Evolutionary conservation across 2,113 vertebrate genomes (phyloP), one percentile per base, ranked within the genome.

Genomic region (Aegotheles bennettii): DNA sequence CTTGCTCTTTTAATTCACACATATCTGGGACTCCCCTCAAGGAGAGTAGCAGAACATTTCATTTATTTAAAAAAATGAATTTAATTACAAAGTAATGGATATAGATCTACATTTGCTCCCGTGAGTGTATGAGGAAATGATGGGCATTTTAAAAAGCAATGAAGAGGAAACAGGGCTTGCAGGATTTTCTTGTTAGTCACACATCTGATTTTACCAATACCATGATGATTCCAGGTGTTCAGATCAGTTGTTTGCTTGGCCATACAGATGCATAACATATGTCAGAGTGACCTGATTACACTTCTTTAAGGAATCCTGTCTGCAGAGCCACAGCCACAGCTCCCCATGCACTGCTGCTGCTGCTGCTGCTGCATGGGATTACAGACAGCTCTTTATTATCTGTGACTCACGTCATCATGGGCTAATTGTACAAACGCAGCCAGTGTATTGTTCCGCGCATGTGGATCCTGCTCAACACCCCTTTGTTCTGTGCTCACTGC

Each of bases 361-460:
- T 64, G 43, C 29, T 71, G 26, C 42, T 45, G 29, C 54, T 84
- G 33, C 0, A 4, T 67, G 42, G 68, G 90, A 69, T 86, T 90
- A 92, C 91, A 93, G 76, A 71, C 51, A 75, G 60, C 65, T 61
- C 68, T 89, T 84, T 94, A 94, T 95, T 84, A 71, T 16, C 89
- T 1, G 0, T 89, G 89, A 36, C 38, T 91, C 81, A 82, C 1
- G 1, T 89, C 69, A 68, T 11, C 56, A 75, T 43, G 53, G 76
- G 60, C 64, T 79, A 71, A 82, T 56, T 84, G 73, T 59, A 60
- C 56, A 81, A 81, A 82, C 0, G 4, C 38, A 84, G 45, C 38
- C 89, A 81, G 28, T 33, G 84, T 47, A 43, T 81, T 87, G 47
- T 92, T 69, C 17, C 25, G 85, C 0, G 1, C 53, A 11, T 51